Base-by-base conservation (phyloP, 2,888 invertebrate genomes). In the Calameuta idolon region DNA sequence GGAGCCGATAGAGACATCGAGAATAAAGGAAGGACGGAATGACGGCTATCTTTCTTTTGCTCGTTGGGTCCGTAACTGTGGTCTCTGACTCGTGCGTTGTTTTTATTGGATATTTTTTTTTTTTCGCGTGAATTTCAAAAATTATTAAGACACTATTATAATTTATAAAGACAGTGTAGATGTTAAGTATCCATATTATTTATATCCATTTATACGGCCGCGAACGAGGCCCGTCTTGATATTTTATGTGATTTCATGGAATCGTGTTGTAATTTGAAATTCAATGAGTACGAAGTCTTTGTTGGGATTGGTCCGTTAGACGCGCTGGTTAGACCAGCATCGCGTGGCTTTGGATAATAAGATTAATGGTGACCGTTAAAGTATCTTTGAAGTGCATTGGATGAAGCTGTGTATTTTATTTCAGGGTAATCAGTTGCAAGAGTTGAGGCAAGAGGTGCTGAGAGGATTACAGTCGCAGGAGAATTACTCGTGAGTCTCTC, bases 371-470 rank as follows among this genome's bases (percentile, higher is more conserved):
- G 23, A 33, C 71, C 71, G 71, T 71, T 33, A 71, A 30, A 11
- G 33, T 15, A 71, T 9, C 23, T 9, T 55, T 55, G 15, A 23
- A 55, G 55, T 55, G 55, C 55, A 55, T 55, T 55, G 15, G 34
- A n/a, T 30, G 15, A 23, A 69, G 35, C 71, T 30, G 35, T 31
- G 74, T 34, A 55, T 75, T 81, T 75, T 34, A 33, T 87, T 85
- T n/a, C 86, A 90, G 90, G 89, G 86, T 78, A 85, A 80, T 83
- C 88, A 88, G 77, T 85, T 87, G 84, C 90, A 88, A 79, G 90
- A 90, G 82, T 83, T 80, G 78, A 86, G 89, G 81, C 88, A 87
- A 77, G 90, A 90, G 79, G 83, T 81, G 78, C 87, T 88, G 83
- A 87, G 88, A 80, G 87, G 83, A 74, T 88, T 87, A 78, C 89